Evolutionary conservation across 2,888 invertebrate genomes (phyloP).

Genomic region (Melikaiella ostensackeni): DNA sequence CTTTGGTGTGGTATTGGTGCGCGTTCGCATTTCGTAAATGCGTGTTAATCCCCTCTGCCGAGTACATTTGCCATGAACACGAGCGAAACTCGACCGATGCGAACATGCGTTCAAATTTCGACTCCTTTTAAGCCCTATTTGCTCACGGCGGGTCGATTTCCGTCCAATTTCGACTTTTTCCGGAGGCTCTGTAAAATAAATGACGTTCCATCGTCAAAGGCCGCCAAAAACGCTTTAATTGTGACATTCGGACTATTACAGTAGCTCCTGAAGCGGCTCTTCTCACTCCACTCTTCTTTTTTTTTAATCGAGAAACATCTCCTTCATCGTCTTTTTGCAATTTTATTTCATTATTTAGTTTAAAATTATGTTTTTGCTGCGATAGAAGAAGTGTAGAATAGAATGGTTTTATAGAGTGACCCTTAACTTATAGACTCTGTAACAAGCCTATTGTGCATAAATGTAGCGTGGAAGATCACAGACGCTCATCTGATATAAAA

Average conservation of each 20-base stretch:
- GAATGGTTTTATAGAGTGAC: not conserved
- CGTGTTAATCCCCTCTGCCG: slow-evolving; percentile 67
- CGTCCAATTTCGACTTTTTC: slow-evolving; percentile 49
- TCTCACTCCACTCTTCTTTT: not conserved
- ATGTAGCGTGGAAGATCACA: slow-evolving; percentile 23
- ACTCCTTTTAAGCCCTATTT: slow-evolving; percentile 49
- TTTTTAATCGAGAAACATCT: not conserved
- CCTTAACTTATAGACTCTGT: slow-evolving; percentile 20
- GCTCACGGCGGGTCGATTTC: slow-evolving; percentile 43
- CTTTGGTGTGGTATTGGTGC: slow-evolving; percentile 53
- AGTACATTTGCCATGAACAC: slow-evolving; percentile 58
- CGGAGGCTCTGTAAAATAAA: slow-evolving; percentile 38
- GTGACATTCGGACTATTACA: slow-evolving; percentile 14
- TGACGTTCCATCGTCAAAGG: slow-evolving; percentile 31
- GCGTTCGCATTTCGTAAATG: slow-evolving; percentile 66
- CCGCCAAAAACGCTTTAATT: slow-evolving; percentile 32
- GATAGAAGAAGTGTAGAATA: not conserved
- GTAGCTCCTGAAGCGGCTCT: slow-evolving; percentile 8
- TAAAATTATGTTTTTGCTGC: not conserved
- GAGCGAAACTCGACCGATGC: slow-evolving; percentile 49
- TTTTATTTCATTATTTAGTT: not conserved
- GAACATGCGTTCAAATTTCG: slow-evolving; percentile 47
- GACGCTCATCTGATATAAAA: slow-evolving; percentile 11
- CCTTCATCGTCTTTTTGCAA: not conserved
- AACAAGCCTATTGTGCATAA: slow-evolving; percentile 21